Evolutionary conservation across 1,140 invertebrate genomes (phyloP).

Genomic region (Hylyphantes graminicola): DNA sequence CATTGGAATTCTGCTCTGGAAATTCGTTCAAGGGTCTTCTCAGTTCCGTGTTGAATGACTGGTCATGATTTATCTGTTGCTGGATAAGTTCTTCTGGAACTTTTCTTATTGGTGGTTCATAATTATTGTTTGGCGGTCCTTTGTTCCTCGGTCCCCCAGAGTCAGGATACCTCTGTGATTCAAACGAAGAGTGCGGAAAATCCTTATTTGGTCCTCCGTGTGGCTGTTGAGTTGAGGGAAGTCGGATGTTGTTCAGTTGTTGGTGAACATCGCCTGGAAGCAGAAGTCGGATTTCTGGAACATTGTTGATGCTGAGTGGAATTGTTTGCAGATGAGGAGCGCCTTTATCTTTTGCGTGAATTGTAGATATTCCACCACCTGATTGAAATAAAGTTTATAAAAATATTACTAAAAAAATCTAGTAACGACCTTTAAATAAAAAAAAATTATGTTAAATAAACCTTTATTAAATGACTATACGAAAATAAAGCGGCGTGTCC

Average conservation of each 20-base stretch:
- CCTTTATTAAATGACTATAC: no score
- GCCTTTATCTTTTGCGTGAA: slow-evolving; percentile 34
- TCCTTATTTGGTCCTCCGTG: background rate
- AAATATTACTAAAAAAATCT: no score
- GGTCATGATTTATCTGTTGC: slow-evolving; percentile 19
- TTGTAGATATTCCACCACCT: slow-evolving; percentile 10
- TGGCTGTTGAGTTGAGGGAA: background rate
- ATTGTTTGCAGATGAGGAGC: slow-evolving; percentile 14
- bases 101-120: background rate
- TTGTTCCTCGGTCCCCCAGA: background rate
- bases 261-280: slow-evolving; percentile 47
- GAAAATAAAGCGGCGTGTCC: no score
- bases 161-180: slow-evolving; percentile 32
- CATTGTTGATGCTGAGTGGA: slow-evolving; percentile 40
- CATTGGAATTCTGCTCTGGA: slow-evolving; percentile 25
- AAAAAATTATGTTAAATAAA: no score
- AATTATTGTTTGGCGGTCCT: background rate
- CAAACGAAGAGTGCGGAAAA: slow-evolving; percentile 23
- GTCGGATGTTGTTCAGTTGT: slow-evolving; percentile 30
- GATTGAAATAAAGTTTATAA: background rate
- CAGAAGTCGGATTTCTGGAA: slow-evolving; percentile 51
- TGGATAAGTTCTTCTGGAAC: background rate
- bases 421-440: no score
- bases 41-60: slow-evolving; percentile 1
- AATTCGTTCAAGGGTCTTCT: slow-evolving; percentile 6